phyloP scores from a whole-genome alignment of 2,888 invertebrate species.

The Cataglyphis altisquamis region DNA sequence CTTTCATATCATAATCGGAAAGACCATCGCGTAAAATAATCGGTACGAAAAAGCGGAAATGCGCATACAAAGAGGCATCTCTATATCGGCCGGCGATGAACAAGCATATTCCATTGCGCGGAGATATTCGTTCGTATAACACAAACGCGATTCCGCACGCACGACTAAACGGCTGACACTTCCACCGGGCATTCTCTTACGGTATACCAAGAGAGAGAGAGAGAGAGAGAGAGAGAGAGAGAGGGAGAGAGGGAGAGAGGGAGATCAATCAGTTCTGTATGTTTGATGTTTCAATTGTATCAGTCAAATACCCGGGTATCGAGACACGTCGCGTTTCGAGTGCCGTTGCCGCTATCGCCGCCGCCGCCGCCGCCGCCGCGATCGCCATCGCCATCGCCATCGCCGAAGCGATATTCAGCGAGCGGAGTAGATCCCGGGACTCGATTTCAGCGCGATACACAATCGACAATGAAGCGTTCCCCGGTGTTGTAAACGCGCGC shows the following conservation, averaged over 20 bases:
- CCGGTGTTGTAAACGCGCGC: conserved; percentile 34
- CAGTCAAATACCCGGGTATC: conserved; percentile 48
- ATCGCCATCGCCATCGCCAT: neutral
- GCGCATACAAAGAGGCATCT: neutral
- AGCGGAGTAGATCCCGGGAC: conserved; percentile 42
- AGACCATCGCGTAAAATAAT: conserved; percentile 15
- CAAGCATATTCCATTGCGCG: conserved; percentile 27
- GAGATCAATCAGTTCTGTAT: conserved; percentile 53
- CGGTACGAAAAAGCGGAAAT: neutral
- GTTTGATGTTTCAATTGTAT: conserved; percentile 56
- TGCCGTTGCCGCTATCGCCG: neutral
- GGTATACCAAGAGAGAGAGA: neutral
- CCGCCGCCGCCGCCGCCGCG: neutral
- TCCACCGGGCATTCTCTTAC: conserved; percentile 47
- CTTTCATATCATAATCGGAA: neutral
- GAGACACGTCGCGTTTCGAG: conserved; percentile 52
- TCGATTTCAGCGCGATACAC: conserved; percentile 52
- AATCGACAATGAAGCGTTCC: conserved; percentile 56
- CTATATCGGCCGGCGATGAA: neutral
- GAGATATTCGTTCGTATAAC: conserved; percentile 9
- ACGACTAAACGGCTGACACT: conserved; percentile 55
- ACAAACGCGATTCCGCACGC: conserved; percentile 42
- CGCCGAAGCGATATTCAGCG: conserved; percentile 17
- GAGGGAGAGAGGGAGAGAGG: neutral
- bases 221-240: neutral